Percentiles rank a stretch among this genome's conserved stretches.
Evolutionary conservation across 1,140 invertebrate genomes (phyloP).

Genomic region (Heliothis subflexa): DNA sequence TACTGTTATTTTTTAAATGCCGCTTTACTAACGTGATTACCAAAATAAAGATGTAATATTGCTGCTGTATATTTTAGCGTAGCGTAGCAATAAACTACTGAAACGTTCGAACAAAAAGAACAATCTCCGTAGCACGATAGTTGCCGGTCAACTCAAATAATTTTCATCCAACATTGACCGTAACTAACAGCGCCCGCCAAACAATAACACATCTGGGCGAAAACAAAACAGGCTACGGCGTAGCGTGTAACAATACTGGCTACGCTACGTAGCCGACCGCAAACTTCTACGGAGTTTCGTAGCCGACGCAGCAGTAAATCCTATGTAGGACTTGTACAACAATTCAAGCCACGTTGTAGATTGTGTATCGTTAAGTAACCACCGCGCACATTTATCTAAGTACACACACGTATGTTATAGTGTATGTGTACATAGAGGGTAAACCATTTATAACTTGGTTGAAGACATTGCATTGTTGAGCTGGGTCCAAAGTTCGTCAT

Average conservation of each 20-base stretch:
- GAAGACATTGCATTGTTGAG: slow-evolving; percentile 18
- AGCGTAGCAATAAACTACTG: neutral
- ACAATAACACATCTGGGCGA: slow-evolving; percentile 38
- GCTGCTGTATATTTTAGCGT: neutral
- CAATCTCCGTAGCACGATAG: slow-evolving; percentile 12
- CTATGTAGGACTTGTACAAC: slow-evolving; percentile 49
- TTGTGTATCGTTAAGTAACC: slow-evolving; percentile 51
- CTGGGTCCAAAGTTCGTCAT: neutral
- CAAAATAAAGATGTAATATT: neutral
- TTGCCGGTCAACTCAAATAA: slow-evolving; percentile 8
- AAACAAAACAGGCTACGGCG: slow-evolving; percentile 49
- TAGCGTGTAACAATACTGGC: slow-evolving; percentile 50
- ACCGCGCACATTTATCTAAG: slow-evolving; percentile 46
- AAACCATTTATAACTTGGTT: slow-evolving; percentile 36
- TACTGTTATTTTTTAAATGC: neutral
- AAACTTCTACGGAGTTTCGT: slow-evolving; percentile 54
- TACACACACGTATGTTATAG: slow-evolving; percentile 24
- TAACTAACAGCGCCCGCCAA: slow-evolving; percentile 14
- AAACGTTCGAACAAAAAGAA: slow-evolving; percentile 18
- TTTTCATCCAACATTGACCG: slow-evolving; percentile 12
- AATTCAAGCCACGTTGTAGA: slow-evolving; percentile 45
- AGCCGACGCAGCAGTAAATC: slow-evolving; percentile 56
- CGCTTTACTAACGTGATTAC: neutral
- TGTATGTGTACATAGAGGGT: slow-evolving; percentile 12
- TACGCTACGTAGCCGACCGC: slow-evolving; percentile 50